A percentile compares a stretch with the other conserved stretches of the same genome.
Evolutionary conservation across 2,888 invertebrate species (phyloP).

Genomic region (Miltochrista miniata): DNA sequence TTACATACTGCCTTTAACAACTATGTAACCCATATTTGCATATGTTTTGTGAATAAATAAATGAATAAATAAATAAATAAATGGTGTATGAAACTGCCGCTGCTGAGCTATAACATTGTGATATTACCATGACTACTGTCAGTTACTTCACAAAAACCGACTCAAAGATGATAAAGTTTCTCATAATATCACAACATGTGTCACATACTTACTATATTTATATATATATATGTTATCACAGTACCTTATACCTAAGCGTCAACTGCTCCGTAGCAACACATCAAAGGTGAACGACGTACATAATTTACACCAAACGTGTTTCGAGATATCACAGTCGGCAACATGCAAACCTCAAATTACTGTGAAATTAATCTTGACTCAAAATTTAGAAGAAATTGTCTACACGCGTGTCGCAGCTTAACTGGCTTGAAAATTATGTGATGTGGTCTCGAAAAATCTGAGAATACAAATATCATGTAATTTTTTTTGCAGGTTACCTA

Average conservation of each 20-base stretch:
- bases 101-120: too few species aligned
- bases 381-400: slow-evolving; percentile 5
- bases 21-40: too few species aligned
- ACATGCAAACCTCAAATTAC: slow-evolving; percentile 9
- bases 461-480: neutral
- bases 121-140: too few species aligned
- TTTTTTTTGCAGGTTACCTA: too few species aligned
- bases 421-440: neutral
- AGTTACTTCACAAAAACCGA: too few species aligned
- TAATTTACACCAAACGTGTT: slow-evolving; percentile 3
- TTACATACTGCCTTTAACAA: too few species aligned
- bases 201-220: too few species aligned
- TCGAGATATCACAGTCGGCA: slow-evolving; percentile 2
- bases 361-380: neutral
- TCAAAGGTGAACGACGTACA: slow-evolving; percentile 3
- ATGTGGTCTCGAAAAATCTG: neutral
- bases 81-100: too few species aligned
- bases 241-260: neutral
- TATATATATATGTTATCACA: neutral
- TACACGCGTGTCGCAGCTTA: neutral
- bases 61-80: too few species aligned
- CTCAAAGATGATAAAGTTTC: too few species aligned
- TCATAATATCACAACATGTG: too few species aligned
- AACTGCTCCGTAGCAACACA: neutral
- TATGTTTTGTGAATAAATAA: too few species aligned